These are phyloP conservation scores for Coenonympha glycerion DNA, from an alignment of 2,888 invertebrate genomes.

Conservation along the genomic window DNA sequence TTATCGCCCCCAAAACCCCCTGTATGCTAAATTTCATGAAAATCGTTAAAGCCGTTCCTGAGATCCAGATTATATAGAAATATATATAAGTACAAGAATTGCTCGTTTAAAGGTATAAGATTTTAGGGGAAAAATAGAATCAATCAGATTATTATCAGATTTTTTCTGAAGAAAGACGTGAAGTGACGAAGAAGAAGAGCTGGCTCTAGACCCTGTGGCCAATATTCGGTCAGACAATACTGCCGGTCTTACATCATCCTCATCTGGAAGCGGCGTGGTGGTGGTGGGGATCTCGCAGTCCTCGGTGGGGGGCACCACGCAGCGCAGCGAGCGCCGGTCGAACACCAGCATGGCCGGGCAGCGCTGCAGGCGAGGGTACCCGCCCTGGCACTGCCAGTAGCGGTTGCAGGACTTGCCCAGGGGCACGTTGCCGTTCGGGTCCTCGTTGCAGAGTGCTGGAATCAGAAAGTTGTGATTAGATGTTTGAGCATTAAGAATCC, in stretches of 20 bases:
- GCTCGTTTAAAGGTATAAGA: no score
- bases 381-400: constrained; percentile 96
- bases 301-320: constrained; percentile 92
- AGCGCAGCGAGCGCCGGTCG: constrained; percentile 86
- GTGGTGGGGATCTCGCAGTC: constrained; percentile 91
- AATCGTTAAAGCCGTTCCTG: no score
- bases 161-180: no score
- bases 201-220: neutral
- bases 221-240: neutral
- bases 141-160: no score
- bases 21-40: no score
- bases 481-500: neutral
- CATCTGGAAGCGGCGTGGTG: constrained; percentile 78
- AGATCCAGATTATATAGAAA: no score
- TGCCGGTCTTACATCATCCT: constrained; percentile 63
- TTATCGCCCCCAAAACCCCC: no score
- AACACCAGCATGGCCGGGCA: constrained; percentile 94
- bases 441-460: constrained; percentile 91
- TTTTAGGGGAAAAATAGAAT: no score
- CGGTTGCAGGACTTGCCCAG: constrained; percentile 94
- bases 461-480: neutral
- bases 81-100: no score
- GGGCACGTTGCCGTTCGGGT: constrained; percentile 92
- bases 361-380: constrained; percentile 91
- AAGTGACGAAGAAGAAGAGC: no score